Conservation (phyloP, 2,888 invertebrate genomes). For the Drosophila borealis region DNA sequence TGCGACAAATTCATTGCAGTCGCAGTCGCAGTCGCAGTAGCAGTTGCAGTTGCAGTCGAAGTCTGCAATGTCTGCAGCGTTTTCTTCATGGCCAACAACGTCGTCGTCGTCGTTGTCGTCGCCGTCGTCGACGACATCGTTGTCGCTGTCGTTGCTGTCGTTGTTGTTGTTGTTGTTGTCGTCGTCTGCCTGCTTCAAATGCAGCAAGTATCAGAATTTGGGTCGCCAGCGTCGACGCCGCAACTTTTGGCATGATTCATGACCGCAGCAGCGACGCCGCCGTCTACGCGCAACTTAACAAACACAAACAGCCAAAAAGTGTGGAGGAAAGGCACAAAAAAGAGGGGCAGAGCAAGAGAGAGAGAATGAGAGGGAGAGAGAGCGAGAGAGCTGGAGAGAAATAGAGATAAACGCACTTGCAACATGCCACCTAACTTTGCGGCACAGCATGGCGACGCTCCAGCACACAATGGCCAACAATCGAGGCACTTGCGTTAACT, state of each 20-base stretch:
- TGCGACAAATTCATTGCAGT: slow-evolving; percentile 71
- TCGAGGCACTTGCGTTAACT: slow-evolving; percentile 40
- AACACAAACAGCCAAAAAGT: slow-evolving; percentile 53
- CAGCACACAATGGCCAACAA: slow-evolving; percentile 45
- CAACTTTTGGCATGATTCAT: slow-evolving; percentile 77
- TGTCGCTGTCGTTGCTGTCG: slow-evolving; percentile 23
- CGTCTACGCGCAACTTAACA: slow-evolving; percentile 66
- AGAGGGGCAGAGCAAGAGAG: background rate
- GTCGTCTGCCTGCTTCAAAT: slow-evolving; percentile 57
- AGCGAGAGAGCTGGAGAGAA: background rate
- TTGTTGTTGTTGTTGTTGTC: slow-evolving; percentile 21
- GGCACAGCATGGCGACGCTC: slow-evolving; percentile 23
- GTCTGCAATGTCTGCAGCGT: slow-evolving; percentile 51
- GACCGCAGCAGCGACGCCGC: slow-evolving; percentile 55
- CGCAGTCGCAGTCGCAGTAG: slow-evolving; percentile 19
- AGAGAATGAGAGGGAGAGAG: background rate
- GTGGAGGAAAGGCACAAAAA: slow-evolving; percentile 6
- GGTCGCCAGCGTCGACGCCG: slow-evolving; percentile 65
- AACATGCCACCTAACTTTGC: slow-evolving; percentile 37
- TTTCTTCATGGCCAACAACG: slow-evolving; percentile 58
- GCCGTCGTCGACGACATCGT: slow-evolving; percentile 25
- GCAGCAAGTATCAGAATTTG: slow-evolving; percentile 58
- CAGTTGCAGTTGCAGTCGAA: slow-evolving; percentile 8
- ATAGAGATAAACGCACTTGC: slow-evolving; percentile 34
- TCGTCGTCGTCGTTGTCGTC: slow-evolving; percentile 27